phyloP scores from a whole-genome alignment of 2,113 vertebrate species.

The Aramus guarauna region DNA sequence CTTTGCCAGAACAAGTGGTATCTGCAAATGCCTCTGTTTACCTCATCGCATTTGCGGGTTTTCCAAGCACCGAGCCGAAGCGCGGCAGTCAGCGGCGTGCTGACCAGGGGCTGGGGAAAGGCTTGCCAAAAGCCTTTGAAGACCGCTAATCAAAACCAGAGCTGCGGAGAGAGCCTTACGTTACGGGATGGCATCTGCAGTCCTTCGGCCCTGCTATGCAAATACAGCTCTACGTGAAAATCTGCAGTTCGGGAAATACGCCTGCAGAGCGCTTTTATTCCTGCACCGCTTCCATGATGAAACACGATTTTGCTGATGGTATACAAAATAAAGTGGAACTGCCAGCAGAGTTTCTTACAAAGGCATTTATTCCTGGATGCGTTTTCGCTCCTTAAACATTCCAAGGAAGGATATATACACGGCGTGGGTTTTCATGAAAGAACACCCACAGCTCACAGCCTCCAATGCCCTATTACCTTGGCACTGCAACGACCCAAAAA shows the following conservation, averaged over 20 bases:
- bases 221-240: not conserved
- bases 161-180: not conserved
- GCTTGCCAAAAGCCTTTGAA: not conserved
- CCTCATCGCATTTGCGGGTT: not conserved
- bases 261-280: not conserved
- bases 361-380: not conserved
- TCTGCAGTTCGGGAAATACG: not conserved
- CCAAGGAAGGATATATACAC: not conserved
- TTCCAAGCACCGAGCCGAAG: not conserved
- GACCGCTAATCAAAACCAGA: not conserved
- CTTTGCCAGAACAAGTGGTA: not conserved
- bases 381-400: not conserved
- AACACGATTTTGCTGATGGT: not conserved
- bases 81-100: not conserved
- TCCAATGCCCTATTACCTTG: not conserved
- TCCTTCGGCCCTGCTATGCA: not conserved
- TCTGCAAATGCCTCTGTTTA: not conserved
- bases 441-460: not conserved
- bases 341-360: not conserved
- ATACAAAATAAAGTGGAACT: not conserved
- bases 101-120: not conserved
- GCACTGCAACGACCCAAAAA: not conserved
- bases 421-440: not conserved
- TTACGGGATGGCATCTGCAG: not conserved
- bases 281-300: not conserved